A percentile compares a stretch with the other conserved stretches of the same genome.
Conservation (phyloP, 2,888 invertebrate species). For the Branchipolynoe longqiensis region DNA sequence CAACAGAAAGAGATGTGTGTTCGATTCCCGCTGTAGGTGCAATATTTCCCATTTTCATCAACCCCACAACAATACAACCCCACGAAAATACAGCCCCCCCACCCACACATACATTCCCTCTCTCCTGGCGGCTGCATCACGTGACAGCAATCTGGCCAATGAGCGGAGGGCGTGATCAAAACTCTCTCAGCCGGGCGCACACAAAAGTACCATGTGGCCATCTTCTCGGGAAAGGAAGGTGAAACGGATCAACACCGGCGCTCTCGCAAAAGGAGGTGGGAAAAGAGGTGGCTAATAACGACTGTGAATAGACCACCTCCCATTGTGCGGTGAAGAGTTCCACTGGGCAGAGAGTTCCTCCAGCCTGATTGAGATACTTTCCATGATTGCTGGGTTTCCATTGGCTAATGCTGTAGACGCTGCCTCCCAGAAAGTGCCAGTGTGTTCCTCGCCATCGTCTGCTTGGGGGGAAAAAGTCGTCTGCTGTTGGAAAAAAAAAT, state of each 20-base stretch:
- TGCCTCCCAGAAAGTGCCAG: too few species aligned
- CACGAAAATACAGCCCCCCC: background rate
- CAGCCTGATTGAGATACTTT: background rate
- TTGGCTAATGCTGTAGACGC: too few species aligned
- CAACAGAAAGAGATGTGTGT: too few species aligned
- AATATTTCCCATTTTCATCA: too few species aligned
- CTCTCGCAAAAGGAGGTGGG: background rate
- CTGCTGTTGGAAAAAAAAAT: too few species aligned
- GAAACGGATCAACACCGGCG: background rate
- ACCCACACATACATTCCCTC: too few species aligned
- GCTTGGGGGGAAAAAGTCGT: too few species aligned
- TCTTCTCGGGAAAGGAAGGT: conserved; percentile 10
- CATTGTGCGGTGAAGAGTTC: background rate
- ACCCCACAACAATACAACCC: too few species aligned
- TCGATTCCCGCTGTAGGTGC: too few species aligned
- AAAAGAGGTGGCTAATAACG: background rate
- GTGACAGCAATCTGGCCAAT: conserved; percentile 39
- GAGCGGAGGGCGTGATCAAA: conserved; percentile 29
- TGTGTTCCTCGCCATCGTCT: too few species aligned
- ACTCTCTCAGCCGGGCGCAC: conserved; percentile 12
- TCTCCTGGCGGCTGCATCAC: background rate
- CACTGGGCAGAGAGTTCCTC: background rate
- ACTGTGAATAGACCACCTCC: too few species aligned
- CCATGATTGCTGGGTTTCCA: background rate
- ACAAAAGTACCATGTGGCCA: conserved; percentile 16